Evolutionary conservation across 1,140 invertebrate species (phyloP).

Genomic region (Stenopsyche tienmushanensis): DNA sequence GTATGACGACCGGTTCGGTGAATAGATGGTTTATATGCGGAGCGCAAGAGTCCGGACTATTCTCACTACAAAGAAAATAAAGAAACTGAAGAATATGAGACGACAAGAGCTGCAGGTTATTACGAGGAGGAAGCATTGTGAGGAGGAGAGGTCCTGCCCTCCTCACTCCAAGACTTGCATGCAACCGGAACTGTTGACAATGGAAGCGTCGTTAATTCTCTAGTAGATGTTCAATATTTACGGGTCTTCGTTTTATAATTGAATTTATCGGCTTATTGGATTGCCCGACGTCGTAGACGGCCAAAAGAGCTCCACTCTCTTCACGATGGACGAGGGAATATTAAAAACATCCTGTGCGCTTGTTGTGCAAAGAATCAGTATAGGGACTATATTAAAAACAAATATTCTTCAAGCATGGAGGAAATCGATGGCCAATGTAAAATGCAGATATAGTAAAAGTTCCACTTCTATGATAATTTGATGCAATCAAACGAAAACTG

Average conservation of each 20-base stretch:
- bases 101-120: slow-evolving; percentile 4
- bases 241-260: slow-evolving; percentile 1
- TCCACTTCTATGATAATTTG: no score
- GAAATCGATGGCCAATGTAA: no score
- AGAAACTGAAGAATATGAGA: slow-evolving; percentile 14
- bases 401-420: no score
- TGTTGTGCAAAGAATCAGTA: no score
- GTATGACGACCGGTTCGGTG: not conserved
- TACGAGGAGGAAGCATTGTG: not conserved
- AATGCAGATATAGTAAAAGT: no score
- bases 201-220: slow-evolving; percentile 11
- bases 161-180: not conserved
- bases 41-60: slow-evolving; percentile 1
- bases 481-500: no score
- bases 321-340: no score
- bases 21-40: slow-evolving; percentile 20
- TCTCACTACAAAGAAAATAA: slow-evolving; percentile 17
- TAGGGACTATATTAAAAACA: no score
- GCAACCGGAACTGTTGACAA: not conserved
- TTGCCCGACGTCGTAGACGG: not conserved
- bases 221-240: slow-evolving; percentile 19
- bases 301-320: no score
- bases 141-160: slow-evolving; percentile 1
- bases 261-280: slow-evolving; percentile 15
- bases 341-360: no score